Evolutionary conservation across 1,140 invertebrate genomes (phyloP), one percentile per base, ranked within the genome.

Genomic region (Eufriesea mexicana): DNA sequence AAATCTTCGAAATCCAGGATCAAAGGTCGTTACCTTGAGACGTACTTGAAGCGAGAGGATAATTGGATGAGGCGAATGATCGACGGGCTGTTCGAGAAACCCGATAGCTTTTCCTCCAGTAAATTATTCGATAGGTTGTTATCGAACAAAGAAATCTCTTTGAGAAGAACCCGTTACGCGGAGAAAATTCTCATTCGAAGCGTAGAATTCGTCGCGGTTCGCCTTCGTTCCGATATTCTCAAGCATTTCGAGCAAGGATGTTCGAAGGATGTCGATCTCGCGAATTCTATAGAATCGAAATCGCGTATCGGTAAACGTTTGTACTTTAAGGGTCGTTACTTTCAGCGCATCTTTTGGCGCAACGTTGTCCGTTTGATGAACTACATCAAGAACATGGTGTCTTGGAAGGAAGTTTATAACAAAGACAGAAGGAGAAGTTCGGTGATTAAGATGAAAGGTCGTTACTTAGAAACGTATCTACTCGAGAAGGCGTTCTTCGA

Each of bases 401-500:
- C 2, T 0, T 25, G 0, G 25, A 47, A 8, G n/a, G 45, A 47
- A 0, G 25, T 23, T 12, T 5, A 18, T 10, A 42, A 28, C 10
- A 9, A 10, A 12, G 14, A 55, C 14, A 57, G 61, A 35, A 62
- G 57, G 20, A 66, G 54, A 28, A 59, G 70, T 23, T 59, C 77
- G 18, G 87, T 71, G 47, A 73, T 73, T 0, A 78, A 72, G 12
- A 82, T 71, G 57, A 90, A 61, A 25, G 86, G 86, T 59, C 81
- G 62, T 14, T 92, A 92, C 35, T 68, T 91, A 12, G 77, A 90
- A n/a, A 87, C 66, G 71, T 85, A 71, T 61, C 67, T 87, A 14
- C 6, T 42, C 2, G 20, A 23, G 4, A 76, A 49, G 28, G 9
- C 25, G 20, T 28, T 72, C 5, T 18, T 72, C 20, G 66, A 72